Evolutionary conservation across 1,140 invertebrate genomes (phyloP).

Genomic region (Aphaenogaster ashmeadi): DNA sequence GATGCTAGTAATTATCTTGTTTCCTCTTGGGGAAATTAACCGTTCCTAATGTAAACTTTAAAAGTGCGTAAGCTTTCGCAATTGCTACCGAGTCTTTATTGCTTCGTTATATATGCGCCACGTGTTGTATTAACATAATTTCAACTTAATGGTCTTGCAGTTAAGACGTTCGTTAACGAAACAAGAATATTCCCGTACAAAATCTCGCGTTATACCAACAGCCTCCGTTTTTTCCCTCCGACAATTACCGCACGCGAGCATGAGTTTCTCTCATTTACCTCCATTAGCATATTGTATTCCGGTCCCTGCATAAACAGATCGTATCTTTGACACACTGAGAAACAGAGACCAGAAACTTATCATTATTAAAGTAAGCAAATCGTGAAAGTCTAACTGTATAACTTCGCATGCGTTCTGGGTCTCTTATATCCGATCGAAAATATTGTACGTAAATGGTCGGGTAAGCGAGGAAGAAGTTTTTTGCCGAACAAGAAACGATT

Average conservation of each 20-base stretch:
- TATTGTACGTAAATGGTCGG: background rate
- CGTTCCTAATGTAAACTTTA: slow-evolving; percentile 3
- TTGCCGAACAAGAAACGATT: background rate
- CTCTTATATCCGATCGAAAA: background rate
- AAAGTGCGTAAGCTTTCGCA: background rate
- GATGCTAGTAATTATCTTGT: slow-evolving; percentile 26
- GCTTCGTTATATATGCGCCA: background rate
- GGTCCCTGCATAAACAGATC: slow-evolving; percentile 38
- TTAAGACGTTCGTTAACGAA: background rate
- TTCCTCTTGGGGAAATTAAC: slow-evolving; percentile 17
- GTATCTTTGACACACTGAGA: slow-evolving; percentile 13
- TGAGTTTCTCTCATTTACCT: slow-evolving; percentile 30
- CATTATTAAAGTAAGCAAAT: slow-evolving; percentile 13
- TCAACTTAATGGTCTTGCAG: background rate
- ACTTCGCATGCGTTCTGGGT: background rate
- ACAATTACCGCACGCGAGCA: background rate
- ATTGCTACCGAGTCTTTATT: background rate
- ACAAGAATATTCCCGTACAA: background rate
- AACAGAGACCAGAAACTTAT: slow-evolving; percentile 2
- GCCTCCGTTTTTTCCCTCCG: background rate
- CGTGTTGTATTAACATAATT: slow-evolving; percentile 3
- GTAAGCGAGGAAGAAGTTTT: background rate
- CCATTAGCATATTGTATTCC: slow-evolving; percentile 1
- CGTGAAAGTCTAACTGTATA: slow-evolving; percentile 16
- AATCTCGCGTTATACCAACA: background rate